These are phyloP conservation scores for Tamandua tetradactyla DNA, from an alignment of 2,797 vertebrate species.

Conservation along the genomic window DNA sequence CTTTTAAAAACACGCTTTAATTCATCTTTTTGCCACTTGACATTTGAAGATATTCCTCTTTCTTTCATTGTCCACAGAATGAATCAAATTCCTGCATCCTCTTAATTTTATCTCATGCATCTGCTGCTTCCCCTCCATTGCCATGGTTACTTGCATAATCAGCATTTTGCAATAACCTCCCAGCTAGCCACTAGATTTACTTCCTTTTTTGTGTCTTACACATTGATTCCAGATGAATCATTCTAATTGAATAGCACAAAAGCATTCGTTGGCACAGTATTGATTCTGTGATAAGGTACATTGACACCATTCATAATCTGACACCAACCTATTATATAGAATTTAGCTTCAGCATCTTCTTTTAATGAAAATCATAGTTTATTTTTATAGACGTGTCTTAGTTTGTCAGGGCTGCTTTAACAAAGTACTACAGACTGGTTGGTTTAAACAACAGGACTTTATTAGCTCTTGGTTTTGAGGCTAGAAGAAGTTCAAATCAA, in stretches of 20 bases:
- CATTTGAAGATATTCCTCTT: neutral
- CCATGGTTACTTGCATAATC: neutral
- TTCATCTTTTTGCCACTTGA: neutral
- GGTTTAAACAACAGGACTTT: too few species aligned
- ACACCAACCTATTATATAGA: neutral
- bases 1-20: neutral
- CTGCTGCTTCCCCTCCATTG: neutral
- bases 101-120: neutral
- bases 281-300: neutral
- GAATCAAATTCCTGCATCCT: neutral
- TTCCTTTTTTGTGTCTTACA: neutral
- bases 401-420: too few species aligned
- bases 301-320: neutral
- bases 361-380: neutral
- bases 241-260: neutral
- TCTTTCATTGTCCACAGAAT: neutral
- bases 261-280: neutral
- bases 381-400: neutral
- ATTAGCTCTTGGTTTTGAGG: too few species aligned
- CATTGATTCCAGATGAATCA: neutral
- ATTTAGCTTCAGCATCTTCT: neutral
- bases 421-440: too few species aligned
- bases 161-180: neutral
- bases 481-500: too few species aligned
- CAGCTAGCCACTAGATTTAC: neutral